Evolutionary conservation across 2,888 invertebrate genomes (phyloP).

Genomic region (Drymonia ruficornis): DNA sequence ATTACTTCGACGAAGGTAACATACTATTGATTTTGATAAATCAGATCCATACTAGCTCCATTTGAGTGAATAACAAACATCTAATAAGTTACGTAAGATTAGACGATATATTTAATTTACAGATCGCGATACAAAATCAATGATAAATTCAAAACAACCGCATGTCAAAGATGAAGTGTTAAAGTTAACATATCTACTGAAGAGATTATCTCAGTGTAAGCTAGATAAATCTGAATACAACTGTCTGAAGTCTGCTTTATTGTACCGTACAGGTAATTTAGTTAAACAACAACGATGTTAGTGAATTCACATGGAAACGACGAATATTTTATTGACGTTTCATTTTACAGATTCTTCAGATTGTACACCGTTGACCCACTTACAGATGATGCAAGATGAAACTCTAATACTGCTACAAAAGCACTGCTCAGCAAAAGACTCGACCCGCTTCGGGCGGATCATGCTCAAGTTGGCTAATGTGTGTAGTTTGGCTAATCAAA

Average conservation of each 20-base stretch:
- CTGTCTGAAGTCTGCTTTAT: slow-evolving; percentile 91
- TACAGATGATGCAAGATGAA: slow-evolving; percentile 91
- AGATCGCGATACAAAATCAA: slow-evolving; percentile 60
- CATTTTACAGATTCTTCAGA: slow-evolving; percentile 51
- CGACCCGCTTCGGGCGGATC: slow-evolving; percentile 89
- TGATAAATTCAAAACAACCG: slow-evolving; percentile 74
- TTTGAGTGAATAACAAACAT: too few relatives aligned
- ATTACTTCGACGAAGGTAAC: slow-evolving; percentile 89
- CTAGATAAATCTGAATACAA: slow-evolving; percentile 94
- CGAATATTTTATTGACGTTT: slow-evolving; percentile 11
- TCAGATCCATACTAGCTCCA: too few relatives aligned
- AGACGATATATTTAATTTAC: slow-evolving; percentile 52
- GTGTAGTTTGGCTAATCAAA: slow-evolving; percentile 63
- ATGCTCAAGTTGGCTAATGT: slow-evolving; percentile 89
- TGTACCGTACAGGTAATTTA: slow-evolving; percentile 91
- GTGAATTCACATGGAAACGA: too few relatives aligned
- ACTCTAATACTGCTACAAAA: slow-evolving; percentile 91
- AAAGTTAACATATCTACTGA: slow-evolving; percentile 86
- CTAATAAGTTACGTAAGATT: background rate
- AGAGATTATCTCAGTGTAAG: slow-evolving; percentile 86
- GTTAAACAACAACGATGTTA: too few relatives aligned
- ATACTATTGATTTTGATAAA: too few relatives aligned
- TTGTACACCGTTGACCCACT: slow-evolving; percentile 57
- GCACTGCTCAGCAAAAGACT: slow-evolving; percentile 81
- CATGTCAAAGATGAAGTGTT: slow-evolving; percentile 78